Evolutionary conservation across 2,888 invertebrate genomes (phyloP).

Genomic region (Nematopogon swammerdamellus): DNA sequence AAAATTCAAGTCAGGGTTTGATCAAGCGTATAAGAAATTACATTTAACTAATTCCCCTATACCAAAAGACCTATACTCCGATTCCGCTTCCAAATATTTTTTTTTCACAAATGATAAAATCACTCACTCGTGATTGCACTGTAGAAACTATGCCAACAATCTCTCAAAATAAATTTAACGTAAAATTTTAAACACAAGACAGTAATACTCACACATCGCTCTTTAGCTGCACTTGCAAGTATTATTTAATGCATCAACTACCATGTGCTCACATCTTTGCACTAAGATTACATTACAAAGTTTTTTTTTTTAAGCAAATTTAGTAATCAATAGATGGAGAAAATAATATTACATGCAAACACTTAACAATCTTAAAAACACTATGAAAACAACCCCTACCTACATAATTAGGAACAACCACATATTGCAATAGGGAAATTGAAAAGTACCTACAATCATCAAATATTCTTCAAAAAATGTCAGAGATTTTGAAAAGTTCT

Average conservation of each 20-base stretch:
- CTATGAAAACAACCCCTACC: no score
- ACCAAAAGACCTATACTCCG: not conserved
- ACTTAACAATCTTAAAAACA: not conserved
- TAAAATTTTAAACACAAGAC: no score
- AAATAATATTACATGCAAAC: not conserved
- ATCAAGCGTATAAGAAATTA: not conserved
- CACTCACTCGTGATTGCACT: not conserved
- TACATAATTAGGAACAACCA: no score
- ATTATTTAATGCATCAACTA: no score
- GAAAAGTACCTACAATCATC: not conserved
- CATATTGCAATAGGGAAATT: slow-evolving; percentile 1
- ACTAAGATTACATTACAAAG: not conserved
- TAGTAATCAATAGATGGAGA: slow-evolving; percentile 1
- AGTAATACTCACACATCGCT: no score
- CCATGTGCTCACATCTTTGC: not conserved
- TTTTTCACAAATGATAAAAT: not conserved
- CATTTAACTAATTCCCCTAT: not conserved
- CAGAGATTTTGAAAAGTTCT: slow-evolving; percentile 2
- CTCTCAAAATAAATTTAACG: no score
- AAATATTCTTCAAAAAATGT: not conserved
- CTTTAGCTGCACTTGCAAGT: no score
- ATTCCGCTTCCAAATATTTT: not conserved
- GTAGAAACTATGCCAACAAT: not conserved
- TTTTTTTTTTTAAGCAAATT: not conserved
- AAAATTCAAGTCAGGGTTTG: not conserved